Evolutionary conservation across 23 tunicate genomes (phyloP).

Genomic region (Ascidia mentula): DNA sequence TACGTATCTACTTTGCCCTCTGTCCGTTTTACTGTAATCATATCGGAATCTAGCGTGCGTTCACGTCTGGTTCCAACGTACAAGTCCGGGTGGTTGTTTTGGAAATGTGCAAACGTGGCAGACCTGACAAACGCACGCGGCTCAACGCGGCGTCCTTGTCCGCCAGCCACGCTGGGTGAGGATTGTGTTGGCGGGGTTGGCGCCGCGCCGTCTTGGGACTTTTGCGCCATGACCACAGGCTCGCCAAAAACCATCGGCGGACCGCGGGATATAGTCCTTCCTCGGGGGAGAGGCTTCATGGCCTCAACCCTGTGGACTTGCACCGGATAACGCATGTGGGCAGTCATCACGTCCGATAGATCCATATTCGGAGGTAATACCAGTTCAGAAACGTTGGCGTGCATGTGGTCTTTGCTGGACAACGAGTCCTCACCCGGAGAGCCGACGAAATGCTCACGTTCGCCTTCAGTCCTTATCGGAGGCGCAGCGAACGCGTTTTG

Average conservation of each 20-base stretch:
- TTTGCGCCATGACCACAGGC: constrained; percentile 44
- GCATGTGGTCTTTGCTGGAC: neutral
- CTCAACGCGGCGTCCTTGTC: constrained; percentile 7
- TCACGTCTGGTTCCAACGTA: neutral
- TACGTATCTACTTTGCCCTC: neutral
- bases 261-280: constrained; percentile 45
- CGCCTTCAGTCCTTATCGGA: neutral
- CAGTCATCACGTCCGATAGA: constrained; percentile 50
- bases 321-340: constrained; percentile 55
- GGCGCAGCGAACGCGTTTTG: constrained; percentile 1
- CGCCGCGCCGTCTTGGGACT: constrained; percentile 8
- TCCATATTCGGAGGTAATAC: constrained; percentile 56
- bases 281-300: constrained; percentile 50
- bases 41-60: neutral
- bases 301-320: constrained; percentile 60
- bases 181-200: neutral
- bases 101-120: neutral
- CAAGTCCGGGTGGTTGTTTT: neutral
- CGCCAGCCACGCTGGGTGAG: neutral
- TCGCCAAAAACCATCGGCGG: constrained; percentile 69
- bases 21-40: neutral
- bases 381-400: constrained; percentile 32
- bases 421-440: neutral
- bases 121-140: neutral
- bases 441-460: neutral